Conservation (phyloP, 2,113 vertebrate genomes). For the Hippolais icterina region DNA sequence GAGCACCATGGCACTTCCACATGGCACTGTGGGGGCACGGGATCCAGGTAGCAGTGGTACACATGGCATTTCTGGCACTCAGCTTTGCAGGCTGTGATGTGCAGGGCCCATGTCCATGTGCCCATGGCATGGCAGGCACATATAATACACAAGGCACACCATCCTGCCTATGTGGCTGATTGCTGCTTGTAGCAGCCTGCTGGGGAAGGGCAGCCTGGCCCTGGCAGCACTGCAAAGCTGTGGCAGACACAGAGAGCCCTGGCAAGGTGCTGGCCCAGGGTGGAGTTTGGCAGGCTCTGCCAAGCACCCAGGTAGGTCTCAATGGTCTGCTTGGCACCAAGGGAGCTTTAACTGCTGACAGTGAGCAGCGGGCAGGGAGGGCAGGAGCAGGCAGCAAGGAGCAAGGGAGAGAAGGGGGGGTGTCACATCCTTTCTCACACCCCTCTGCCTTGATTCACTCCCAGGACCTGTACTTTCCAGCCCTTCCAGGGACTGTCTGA, state of each 20-base stretch:
- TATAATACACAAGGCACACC: accelerated
- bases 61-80: neutral
- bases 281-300: neutral
- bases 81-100: neutral
- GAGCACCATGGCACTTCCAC: neutral
- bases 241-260: neutral
- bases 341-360: neutral
- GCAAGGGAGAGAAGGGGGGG: neutral
- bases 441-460: neutral
- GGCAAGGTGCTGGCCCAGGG: neutral
- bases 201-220: neutral
- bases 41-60: neutral
- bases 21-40: accelerated
- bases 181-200: neutral
- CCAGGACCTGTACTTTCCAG: neutral
- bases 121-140: neutral
- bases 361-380: accelerated
- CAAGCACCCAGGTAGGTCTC: conserved; percentile 35
- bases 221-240: neutral
- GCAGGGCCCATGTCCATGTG: accelerated
- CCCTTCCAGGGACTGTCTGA: neutral
- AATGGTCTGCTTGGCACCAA: neutral
- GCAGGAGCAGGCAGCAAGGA: neutral
- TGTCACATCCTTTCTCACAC: accelerated
- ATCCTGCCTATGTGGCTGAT: neutral